These are phyloP conservation scores for Heliconius melpomene DNA, from an alignment of 1,140 invertebrate species.

Conservation along the genomic window DNA sequence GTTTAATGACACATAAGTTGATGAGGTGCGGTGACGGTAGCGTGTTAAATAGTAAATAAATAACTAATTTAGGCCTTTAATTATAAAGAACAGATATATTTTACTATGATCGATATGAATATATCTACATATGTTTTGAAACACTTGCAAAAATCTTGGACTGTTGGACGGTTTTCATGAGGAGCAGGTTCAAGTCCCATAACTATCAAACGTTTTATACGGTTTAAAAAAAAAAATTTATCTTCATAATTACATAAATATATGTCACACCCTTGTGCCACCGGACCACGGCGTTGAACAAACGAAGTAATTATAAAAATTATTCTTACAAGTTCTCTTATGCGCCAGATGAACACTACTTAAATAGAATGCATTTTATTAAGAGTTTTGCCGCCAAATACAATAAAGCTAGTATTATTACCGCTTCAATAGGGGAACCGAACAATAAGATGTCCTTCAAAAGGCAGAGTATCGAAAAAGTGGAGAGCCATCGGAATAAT, in stretches of 20 bases:
- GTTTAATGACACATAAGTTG: constrained; percentile 10
- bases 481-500: constrained; percentile 23
- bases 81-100: not conserved
- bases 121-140: not conserved
- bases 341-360: not conserved
- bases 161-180: too few relatives aligned
- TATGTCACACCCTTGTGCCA: too few relatives aligned
- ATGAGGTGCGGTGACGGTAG: not conserved
- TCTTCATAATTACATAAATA: too few relatives aligned
- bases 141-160: too few relatives aligned
- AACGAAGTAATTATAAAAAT: not conserved
- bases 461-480: constrained; percentile 23
- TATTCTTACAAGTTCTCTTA: not conserved
- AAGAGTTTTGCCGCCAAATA: constrained; percentile 5
- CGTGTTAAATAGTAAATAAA: not conserved
- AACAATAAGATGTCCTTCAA: constrained; percentile 19
- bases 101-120: not conserved
- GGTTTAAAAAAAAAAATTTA: too few relatives aligned
- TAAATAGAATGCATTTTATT: not conserved
- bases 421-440: constrained; percentile 7
- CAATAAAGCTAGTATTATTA: not conserved
- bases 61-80: not conserved
- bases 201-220: too few relatives aligned
- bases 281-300: not conserved
- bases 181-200: too few relatives aligned